Conservation (phyloP, 2,888 invertebrate genomes). For the Adelognathus sp. region DNA sequence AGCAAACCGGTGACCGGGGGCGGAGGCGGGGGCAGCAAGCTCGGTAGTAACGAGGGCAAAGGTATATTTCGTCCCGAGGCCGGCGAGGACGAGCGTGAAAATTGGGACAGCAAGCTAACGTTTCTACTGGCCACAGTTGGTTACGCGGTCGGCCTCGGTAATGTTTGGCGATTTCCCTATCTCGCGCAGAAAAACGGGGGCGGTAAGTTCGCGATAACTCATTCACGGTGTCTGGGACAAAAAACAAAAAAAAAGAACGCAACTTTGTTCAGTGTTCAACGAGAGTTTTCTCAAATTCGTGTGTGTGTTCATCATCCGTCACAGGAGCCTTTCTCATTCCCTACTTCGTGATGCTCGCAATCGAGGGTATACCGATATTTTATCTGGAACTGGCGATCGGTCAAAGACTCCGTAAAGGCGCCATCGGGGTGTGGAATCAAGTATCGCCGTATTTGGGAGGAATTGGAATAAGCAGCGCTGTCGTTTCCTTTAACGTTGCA, state of each 20-base stretch:
- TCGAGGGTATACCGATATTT: constrained; percentile 98
- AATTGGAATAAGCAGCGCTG: constrained; percentile 96
- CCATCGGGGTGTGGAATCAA: constrained; percentile 97
- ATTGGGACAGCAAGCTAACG: constrained; percentile 96
- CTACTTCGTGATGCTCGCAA: constrained; percentile 96
- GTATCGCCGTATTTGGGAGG: constrained; percentile 94
- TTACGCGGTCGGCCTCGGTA: constrained; percentile 96
- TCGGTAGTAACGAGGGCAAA: constrained; percentile 86
- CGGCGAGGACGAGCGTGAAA: constrained; percentile 91
- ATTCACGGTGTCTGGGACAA: neutral
- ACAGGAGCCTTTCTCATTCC: constrained; percentile 97
- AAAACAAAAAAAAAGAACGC: neutral
- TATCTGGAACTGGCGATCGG: constrained; percentile 98
- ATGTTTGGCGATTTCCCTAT: constrained; percentile 98
- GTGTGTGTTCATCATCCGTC: neutral
- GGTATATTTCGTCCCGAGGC: constrained; percentile 86
- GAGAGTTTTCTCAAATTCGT: neutral
- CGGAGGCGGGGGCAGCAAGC: constrained; percentile 82
- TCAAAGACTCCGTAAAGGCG: constrained; percentile 95
- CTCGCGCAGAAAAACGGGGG: constrained; percentile 97
- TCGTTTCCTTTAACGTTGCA: constrained; percentile 98
- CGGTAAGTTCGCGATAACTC: constrained; percentile 81
- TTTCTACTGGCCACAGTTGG: constrained; percentile 96
- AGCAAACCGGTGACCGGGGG: constrained; percentile 66
- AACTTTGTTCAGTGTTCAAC: neutral